These are phyloP conservation scores for Drosophila chauvacae DNA, from an alignment of 1,140 invertebrate genomes.

Conservation along the genomic window DNA sequence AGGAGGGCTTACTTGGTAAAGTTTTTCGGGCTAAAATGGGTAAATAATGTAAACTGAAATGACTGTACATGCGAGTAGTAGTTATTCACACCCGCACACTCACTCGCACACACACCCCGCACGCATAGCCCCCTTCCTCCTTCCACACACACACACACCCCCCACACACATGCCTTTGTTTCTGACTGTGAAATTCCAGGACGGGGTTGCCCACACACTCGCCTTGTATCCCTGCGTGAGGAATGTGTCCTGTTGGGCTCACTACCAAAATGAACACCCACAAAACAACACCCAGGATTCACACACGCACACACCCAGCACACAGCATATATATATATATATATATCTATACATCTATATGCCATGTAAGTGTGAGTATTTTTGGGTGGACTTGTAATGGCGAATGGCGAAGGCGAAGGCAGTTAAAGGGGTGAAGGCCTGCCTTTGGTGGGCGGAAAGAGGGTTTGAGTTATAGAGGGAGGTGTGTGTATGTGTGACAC, in stretches of 20 bases:
- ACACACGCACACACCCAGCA: conserved; percentile 5
- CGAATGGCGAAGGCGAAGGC: conserved; percentile 5
- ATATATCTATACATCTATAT: background rate
- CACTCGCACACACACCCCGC: background rate
- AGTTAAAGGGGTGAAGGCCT: conserved; percentile 16
- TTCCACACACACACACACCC: conserved; percentile 23
- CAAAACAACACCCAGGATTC: conserved; percentile 26
- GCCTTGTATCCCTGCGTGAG: conserved; percentile 52
- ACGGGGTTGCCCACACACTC: conserved; percentile 1
- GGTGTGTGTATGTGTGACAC: conserved; percentile 1
- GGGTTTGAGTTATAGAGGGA: background rate
- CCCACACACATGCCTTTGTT: conserved; percentile 56
- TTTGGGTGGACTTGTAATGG: conserved; percentile 16
- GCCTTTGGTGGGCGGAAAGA: conserved; percentile 39
- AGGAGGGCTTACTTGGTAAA: background rate
- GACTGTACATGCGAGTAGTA: conserved; percentile 70
- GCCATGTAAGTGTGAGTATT: background rate
- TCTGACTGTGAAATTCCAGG: conserved; percentile 29
- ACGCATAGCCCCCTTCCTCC: too few species aligned
- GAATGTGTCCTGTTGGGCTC: conserved; percentile 78
- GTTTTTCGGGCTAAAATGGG: conserved; percentile 66
- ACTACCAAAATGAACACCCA: conserved; percentile 75
- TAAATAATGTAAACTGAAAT: conserved; percentile 81
- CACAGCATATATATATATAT: background rate
- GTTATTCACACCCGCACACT: conserved; percentile 43